Percentiles rank a stretch among this genome's conserved stretches.
phyloP scores from a whole-genome alignment of 2,888 invertebrate species.

The Nephrotoma appendiculata region DNA sequence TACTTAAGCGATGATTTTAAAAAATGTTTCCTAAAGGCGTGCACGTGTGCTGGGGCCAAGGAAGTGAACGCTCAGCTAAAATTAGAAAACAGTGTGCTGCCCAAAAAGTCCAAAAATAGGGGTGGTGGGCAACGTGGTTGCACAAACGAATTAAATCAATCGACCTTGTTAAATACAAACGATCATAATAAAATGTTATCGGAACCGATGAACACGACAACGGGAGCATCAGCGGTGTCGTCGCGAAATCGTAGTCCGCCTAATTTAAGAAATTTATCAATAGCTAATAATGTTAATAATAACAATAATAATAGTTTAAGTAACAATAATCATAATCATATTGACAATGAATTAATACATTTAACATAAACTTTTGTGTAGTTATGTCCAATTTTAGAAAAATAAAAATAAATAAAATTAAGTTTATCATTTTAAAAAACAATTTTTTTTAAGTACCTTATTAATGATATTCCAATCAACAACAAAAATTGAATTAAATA shows the following conservation, averaged over 20 bases:
- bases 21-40: slow-evolving; percentile 74
- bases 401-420: not conserved
- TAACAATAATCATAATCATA: slow-evolving; percentile 2
- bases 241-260: slow-evolving; percentile 11
- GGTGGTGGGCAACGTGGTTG: not conserved
- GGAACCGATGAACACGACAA: slow-evolving; percentile 7
- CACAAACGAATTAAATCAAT: slow-evolving; percentile 4
- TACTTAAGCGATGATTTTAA: slow-evolving; percentile 80
- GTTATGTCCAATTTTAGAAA: not conserved
- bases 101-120: not conserved
- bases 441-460: not conserved
- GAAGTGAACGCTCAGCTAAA: slow-evolving; percentile 51
- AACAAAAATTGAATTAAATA: not conserved
- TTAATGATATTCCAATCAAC: not conserved
- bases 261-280: not conserved
- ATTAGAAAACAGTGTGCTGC: slow-evolving; percentile 35
- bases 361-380: not conserved
- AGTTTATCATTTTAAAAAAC: not conserved
- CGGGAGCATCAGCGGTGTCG: slow-evolving; percentile 8
- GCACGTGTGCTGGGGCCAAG: slow-evolving; percentile 65
- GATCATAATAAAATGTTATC: slow-evolving; percentile 5
- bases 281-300: not conserved
- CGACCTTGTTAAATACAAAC: not conserved
- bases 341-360: not conserved
- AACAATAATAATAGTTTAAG: slow-evolving; percentile 1